Base-by-base conservation (phyloP, 2,797 vertebrate species). In the Enteromius trimaculatus region DNA sequence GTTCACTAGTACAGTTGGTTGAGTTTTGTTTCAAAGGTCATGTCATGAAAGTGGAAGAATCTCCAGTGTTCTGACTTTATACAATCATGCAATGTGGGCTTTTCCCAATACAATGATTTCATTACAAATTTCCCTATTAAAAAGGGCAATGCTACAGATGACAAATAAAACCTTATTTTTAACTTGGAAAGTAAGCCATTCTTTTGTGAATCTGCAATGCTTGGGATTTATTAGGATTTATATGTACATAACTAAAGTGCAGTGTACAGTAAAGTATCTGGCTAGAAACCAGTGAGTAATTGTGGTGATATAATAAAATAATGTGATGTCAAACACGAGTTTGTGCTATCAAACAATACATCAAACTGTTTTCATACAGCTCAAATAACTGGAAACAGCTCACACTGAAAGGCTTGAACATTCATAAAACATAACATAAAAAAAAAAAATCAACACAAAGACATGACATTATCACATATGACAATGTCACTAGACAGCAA, bases 41-140 rank as follows among this genome's bases (percentile, higher is more conserved):
- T 69, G 81, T 82, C 42, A 88, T 86, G 75, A 85, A 88, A 77
- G 83, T 58, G 78, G 7, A 65, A 85, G n/a, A 72, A 86, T 90
- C 89, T 75, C 84, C 66, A 68, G 75, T 31, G 55, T 90, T 89
- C 85, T 81, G 86, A 77, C 64, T 83, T 89, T 84, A 58, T 26
- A 49, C 49, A 37, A 39, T 84, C 84, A 87, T 77, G 79, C 42
- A 85, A 81, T 84, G 62, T 34, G 82, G 88, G 66, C 39, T 70
- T 88, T 91, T 88, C 79, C 82, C 80, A 49, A 13, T 76, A 11
- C 79, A 69, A 84, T 13, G 76, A 71, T 37, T 47, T 37, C 6
- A 68, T 13, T 70, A 34, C 39, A 23, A 23, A 47, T 70, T 62
- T 79, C 42, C 77, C 42, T 19, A 34, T 51, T 31, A 31, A 78